Evolutionary conservation across 2,888 invertebrate genomes (phyloP), one percentile per base, ranked within the genome.

Genomic region (Netelia virgata): DNA sequence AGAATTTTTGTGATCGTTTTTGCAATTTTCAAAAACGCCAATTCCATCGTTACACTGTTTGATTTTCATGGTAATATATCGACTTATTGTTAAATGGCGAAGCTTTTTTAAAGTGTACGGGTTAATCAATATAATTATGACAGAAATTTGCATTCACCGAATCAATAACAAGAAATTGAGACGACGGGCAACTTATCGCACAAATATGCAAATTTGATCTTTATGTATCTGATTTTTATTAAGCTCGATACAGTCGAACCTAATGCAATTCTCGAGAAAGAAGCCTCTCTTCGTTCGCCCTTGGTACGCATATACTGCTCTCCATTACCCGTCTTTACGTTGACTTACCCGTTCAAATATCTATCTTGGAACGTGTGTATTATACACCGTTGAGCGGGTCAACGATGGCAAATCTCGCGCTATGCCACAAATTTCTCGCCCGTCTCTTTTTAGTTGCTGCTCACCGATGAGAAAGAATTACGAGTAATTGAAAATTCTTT

Each of bases 271-370:
- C 73, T 68, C 69, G 16, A 64, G 50, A 53, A 78, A 72, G 14
- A 53, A 36, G 14, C 18, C 64, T 14, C 14, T 47, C 10, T 57
- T 57, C 55, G 10, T 63, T 6, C 23, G 28, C 61, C 66, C 66
- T 76, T 63, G 53, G 59, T 75, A 64, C 75, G 75, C 79, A 63
- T 79, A 79, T 70, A 55, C 70, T 74, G 57, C 74, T 73, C 69
- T 73, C 41, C 53, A 18, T 63, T 53, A 63, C 76, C 66, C 66
- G 66, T 72, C 64, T 68, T 80, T 80, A 63, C 72, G 68, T 53
- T 72, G 66, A 76, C 75, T 72, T 76, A 80, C 76, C 72, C 72
- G 76, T 80, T 84, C 76, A 84, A 84, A 84, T 84, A 84, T 84
- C 80, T 84, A 80, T 72, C 66, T 43, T 43, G 72, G 55, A 64